Evolutionary conservation across 1,140 invertebrate species (phyloP), one percentile per base, ranked within the genome.

Genomic region (Rhyzopertha dominica): DNA sequence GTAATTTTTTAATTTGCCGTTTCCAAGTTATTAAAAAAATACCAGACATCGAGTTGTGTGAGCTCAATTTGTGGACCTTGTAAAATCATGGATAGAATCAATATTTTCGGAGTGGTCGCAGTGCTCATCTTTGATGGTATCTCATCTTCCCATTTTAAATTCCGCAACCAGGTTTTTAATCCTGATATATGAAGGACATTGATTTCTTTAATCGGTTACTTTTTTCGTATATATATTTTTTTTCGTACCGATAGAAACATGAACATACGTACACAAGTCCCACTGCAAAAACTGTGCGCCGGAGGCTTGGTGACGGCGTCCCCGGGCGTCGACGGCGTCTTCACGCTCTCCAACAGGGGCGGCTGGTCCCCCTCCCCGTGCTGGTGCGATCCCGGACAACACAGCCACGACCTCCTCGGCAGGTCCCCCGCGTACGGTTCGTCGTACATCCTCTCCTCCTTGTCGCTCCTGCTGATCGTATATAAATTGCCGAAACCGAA

Each of bases 371-470:
- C 45, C 35, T 64, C 58, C 26, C 42, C 49, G 16, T 49, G 42
- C 20, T 55, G 48, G 30, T 63, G 57, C 13, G 59, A 66, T 18
- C 65, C 65, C 4, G 65, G 63, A 53, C 65, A 67, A 51, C 65
- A 67, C 7, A 67, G 32, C 65, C 65, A 67, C 10, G 65, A 67
- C 28, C 59, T 53, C 38, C 60, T 53, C 14, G 55, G 57, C 14
- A 63, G 39, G 48, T 66, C 65, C 2, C 65, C 65, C 0, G 56
- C 56, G 39, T 61, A 67, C 10, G 65, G 65, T 49, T 67, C 65
- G 50, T 67, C 65, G 38, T 67, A 67, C 4, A 58, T 66, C 16
- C 65, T 51, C 46, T 67, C 65, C 32, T 64, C 61, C 42, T 56
- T 34, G 10, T 34, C 43, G 18, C 41, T 51, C 16, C 19, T 26